Conservation (phyloP, 2,797 vertebrate species). For the Paratrypauchen microcephalus region DNA sequence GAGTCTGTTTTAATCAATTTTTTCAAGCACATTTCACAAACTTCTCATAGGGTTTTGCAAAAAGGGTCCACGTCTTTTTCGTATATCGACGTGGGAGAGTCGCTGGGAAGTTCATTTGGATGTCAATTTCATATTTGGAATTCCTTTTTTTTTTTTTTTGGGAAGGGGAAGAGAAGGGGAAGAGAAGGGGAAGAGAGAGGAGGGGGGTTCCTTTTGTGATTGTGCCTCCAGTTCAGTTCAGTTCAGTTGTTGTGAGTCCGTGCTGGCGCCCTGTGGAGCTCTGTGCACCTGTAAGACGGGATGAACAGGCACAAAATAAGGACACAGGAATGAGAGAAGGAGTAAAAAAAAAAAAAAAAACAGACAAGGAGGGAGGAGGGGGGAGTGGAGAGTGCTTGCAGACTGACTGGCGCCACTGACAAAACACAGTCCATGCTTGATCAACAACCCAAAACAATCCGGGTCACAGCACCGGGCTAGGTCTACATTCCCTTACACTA, state of each 20-base stretch:
- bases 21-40: slow-evolving; percentile 69
- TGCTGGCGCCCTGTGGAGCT: slow-evolving; percentile 81
- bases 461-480: slow-evolving; percentile 72
- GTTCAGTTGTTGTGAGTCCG: slow-evolving; percentile 77
- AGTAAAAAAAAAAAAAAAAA: slow-evolving; percentile 48
- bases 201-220: slow-evolving; percentile 72
- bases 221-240: slow-evolving; percentile 82
- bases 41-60: slow-evolving; percentile 45
- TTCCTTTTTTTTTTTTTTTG: too few species aligned
- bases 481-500: slow-evolving; percentile 4
- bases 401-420: slow-evolving; percentile 95
- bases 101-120: slow-evolving; percentile 17
- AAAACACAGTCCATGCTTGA: slow-evolving; percentile 95
- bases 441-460: slow-evolving; percentile 98
- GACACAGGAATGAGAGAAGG: neutral
- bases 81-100: slow-evolving; percentile 17
- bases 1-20: slow-evolving; percentile 77
- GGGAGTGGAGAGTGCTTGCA: slow-evolving; percentile 90
- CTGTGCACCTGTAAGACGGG: slow-evolving; percentile 97
- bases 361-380: slow-evolving; percentile 35
- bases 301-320: slow-evolving; percentile 78
- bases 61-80: slow-evolving; percentile 28
- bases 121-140: slow-evolving; percentile 61
- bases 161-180: too few species aligned
- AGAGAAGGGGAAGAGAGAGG: too few species aligned